Conservation (phyloP, 92 coral and sea anemone species). For the Paragorgia papillata region DNA sequence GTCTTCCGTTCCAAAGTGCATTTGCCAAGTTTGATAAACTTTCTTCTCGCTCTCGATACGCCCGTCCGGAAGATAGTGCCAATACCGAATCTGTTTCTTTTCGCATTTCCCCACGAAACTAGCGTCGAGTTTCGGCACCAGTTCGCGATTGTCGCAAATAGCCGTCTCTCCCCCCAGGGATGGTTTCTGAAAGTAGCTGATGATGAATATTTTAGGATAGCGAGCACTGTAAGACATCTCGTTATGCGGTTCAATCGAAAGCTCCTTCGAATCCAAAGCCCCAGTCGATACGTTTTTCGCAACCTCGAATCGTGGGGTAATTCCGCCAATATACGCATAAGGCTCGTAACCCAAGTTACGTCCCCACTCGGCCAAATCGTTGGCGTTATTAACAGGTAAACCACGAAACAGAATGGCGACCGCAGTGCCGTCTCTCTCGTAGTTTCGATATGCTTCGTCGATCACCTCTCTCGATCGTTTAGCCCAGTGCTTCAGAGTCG, state of each 20-base stretch:
- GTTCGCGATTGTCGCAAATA: constrained; percentile 46
- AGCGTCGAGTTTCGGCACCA: constrained; percentile 54
- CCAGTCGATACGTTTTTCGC: constrained; percentile 38
- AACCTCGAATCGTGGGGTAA: constrained; percentile 38
- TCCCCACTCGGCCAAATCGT: constrained; percentile 39
- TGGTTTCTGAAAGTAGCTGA: neutral
- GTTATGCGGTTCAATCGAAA: constrained; percentile 63
- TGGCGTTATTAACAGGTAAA: constrained; percentile 44
- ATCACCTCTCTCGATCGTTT: constrained; percentile 37
- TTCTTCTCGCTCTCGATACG: neutral
- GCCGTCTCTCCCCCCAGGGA: constrained; percentile 65
- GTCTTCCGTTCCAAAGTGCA: constrained; percentile 58
- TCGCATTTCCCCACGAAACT: constrained; percentile 53
- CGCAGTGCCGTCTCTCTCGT: constrained; percentile 10
- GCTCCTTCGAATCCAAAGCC: neutral
- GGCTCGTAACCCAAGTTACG: constrained; percentile 7
- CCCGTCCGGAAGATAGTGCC: constrained; percentile 51
- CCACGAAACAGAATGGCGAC: constrained; percentile 58
- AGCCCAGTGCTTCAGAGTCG: constrained; percentile 52
- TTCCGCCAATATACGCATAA: constrained; percentile 44
- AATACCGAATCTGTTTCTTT: constrained; percentile 50
- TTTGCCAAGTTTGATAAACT: constrained; percentile 50
- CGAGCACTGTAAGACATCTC: constrained; percentile 50
- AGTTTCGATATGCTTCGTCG: constrained; percentile 50
- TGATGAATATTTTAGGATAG: constrained; percentile 53